Conservation (phyloP, 2,888 invertebrate species). For the Megamerina dolium region DNA sequence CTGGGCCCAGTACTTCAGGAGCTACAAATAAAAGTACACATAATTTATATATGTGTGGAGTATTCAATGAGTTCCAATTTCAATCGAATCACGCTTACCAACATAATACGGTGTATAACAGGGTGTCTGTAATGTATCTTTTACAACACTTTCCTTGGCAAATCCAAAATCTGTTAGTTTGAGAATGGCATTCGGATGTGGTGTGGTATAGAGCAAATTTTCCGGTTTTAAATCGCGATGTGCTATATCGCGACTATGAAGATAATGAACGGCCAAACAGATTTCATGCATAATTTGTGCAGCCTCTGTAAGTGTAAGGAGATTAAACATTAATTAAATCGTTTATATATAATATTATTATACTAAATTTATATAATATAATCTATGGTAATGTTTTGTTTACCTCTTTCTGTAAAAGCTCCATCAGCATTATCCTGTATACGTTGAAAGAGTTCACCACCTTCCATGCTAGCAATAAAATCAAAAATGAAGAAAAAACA, state of each 20-base stretch:
- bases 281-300: slow-evolving; percentile 95
- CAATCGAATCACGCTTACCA: slow-evolving; percentile 53
- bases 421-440: slow-evolving; percentile 89
- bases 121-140: slow-evolving; percentile 90
- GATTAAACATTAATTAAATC: slow-evolving; percentile 5
- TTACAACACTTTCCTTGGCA: slow-evolving; percentile 85
- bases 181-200: slow-evolving; percentile 69
- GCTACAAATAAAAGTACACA: slow-evolving; percentile 30
- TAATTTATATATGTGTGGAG: not conserved
- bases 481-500: slow-evolving; percentile 2
- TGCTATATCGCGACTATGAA: slow-evolving; percentile 92
- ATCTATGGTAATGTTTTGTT: slow-evolving; percentile 2
- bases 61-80: not conserved
- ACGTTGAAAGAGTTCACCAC: slow-evolving; percentile 93
- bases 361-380: not conserved
- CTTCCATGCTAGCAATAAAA: slow-evolving; percentile 71
- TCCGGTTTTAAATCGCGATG: slow-evolving; percentile 98
- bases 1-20: slow-evolving; percentile 83
- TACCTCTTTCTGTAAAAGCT: slow-evolving; percentile 85
- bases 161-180: slow-evolving; percentile 99
- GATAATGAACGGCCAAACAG: slow-evolving; percentile 86
- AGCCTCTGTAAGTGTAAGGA: slow-evolving; percentile 58
- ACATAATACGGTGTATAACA: slow-evolving; percentile 99
- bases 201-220: slow-evolving; percentile 84
- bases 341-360: not conserved